Evolutionary conservation across 2,888 invertebrate genomes (phyloP).

Genomic region (Bimastos eiseni): DNA sequence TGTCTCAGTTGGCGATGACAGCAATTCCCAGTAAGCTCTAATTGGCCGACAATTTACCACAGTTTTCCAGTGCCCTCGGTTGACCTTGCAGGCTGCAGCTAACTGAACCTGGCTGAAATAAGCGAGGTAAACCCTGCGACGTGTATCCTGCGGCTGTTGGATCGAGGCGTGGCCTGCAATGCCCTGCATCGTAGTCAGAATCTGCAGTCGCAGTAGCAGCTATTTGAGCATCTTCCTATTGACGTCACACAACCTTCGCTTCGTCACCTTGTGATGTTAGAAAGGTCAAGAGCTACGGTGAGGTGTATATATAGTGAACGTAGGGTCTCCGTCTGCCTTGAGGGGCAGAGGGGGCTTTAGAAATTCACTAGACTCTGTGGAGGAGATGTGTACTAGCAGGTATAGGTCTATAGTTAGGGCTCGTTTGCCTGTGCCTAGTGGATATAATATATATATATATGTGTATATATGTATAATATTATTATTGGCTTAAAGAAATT

Average conservation of each 20-base stretch:
- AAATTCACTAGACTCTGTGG: not conserved
- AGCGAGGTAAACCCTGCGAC: not conserved
- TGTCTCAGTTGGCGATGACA: not conserved
- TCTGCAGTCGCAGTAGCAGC: not conserved
- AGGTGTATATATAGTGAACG: conserved; percentile 3
- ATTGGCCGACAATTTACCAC: not conserved
- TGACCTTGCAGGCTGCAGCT: no score
- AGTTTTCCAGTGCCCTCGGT: no score
- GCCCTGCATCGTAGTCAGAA: not conserved
- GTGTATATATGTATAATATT: no score
- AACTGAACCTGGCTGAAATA: not conserved
- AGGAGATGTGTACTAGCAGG: not conserved
- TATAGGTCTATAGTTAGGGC: not conserved
- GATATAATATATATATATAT: no score
- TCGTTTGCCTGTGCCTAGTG: not conserved
- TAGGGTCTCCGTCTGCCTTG: not conserved
- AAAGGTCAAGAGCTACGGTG: not conserved
- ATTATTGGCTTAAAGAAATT: not conserved
- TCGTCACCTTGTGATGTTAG: not conserved
- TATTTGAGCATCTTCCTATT: not conserved
- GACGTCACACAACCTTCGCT: not conserved
- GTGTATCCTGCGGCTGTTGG: not conserved
- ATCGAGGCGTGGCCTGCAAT: conserved; percentile 13
- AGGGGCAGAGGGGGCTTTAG: not conserved
- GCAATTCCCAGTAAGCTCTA: not conserved